Evolutionary conservation across 2,888 invertebrate genomes (phyloP).

Genomic region (Eudasyphora cyanicolor): DNA sequence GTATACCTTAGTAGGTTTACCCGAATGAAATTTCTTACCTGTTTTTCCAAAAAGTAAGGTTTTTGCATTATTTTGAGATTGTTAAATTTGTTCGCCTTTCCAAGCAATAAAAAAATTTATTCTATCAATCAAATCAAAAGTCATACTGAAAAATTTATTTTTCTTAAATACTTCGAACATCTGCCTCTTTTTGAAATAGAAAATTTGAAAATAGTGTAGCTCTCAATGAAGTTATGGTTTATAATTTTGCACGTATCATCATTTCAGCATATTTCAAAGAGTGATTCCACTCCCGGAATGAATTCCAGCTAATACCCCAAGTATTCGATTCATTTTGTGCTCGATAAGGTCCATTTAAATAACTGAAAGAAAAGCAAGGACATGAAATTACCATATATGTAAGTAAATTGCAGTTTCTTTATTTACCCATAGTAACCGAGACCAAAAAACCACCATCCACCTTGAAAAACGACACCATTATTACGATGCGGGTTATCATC

Average conservation of each 20-base stretch:
- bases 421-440: slow-evolving; percentile 3
- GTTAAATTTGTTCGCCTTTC: too few relatives aligned
- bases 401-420: neutral
- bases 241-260: neutral
- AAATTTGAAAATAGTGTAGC: too few relatives aligned
- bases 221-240: too few relatives aligned
- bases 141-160: too few relatives aligned
- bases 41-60: too few relatives aligned
- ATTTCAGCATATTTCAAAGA: slow-evolving; percentile 16
- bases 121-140: too few relatives aligned
- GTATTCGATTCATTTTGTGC: neutral
- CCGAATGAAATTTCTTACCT: too few relatives aligned
- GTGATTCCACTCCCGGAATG: neutral
- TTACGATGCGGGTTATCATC: neutral
- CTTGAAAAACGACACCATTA: neutral
- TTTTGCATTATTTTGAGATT: too few relatives aligned
- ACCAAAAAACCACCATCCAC: slow-evolving; percentile 34
- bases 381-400: neutral
- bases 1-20: too few relatives aligned
- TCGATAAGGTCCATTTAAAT: slow-evolving; percentile 1
- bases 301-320: neutral
- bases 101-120: too few relatives aligned
- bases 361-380: neutral
- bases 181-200: too few relatives aligned
- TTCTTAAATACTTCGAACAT: too few relatives aligned